A percentile compares a stretch with the other conserved stretches of the same genome.
Conservation (phyloP, 2,797 vertebrate species). For the Toxotes lorentzi region DNA sequence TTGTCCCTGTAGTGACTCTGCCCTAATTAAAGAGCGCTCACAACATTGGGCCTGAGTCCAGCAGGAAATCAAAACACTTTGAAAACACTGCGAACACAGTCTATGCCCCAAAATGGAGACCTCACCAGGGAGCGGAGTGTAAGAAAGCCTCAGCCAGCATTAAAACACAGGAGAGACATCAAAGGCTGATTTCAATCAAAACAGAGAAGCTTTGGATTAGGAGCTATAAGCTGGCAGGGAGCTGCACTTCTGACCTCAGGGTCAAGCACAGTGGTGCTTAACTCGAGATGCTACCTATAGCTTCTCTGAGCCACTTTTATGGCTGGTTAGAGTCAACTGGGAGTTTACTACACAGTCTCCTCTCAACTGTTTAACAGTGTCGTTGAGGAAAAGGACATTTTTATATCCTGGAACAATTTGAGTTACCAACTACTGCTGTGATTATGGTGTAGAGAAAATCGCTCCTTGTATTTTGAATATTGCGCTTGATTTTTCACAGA, state of each 20-base stretch:
- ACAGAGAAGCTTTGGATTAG: conserved; percentile 30
- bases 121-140: conserved; percentile 23
- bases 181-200: conserved; percentile 58
- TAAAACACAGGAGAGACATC: conserved; percentile 56
- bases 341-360: conserved; percentile 33
- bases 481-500: neutral
- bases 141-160: conserved; percentile 34
- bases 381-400: conserved; percentile 44
- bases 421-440: conserved; percentile 26
- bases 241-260: conserved; percentile 53
- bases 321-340: conserved; percentile 51
- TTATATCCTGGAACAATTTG: conserved; percentile 48
- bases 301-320: conserved; percentile 48
- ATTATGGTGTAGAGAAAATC: conserved; percentile 37
- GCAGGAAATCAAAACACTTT: conserved; percentile 70
- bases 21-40: conserved; percentile 64
- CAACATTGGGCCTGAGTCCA: conserved; percentile 46
- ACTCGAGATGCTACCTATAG: conserved; percentile 38
- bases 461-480: conserved; percentile 13
- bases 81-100: conserved; percentile 54
- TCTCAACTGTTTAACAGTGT: conserved; percentile 39
- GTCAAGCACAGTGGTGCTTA: conserved; percentile 46
- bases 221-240: conserved; percentile 36
- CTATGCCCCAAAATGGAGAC: conserved; percentile 54
- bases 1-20: conserved; percentile 63